These are phyloP conservation scores for Myiotriccus ornatus DNA, from an alignment of 2,797 vertebrate genomes.

Conservation along the genomic window DNA sequence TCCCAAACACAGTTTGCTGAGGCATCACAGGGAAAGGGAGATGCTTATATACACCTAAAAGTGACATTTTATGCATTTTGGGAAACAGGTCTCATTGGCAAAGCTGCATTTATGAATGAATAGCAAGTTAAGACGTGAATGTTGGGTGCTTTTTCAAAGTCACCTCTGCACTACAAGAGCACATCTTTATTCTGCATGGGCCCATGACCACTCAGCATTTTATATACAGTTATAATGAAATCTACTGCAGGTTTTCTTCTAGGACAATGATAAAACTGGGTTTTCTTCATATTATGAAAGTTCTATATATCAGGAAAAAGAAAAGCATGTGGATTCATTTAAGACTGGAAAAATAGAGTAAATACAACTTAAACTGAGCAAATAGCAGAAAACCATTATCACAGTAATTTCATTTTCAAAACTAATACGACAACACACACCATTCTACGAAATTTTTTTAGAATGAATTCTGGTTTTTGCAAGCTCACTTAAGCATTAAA, in stretches of 20 bases:
- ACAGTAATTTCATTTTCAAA: neutral
- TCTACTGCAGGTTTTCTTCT: neutral
- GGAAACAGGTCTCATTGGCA: neutral
- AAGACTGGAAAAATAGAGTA: neutral
- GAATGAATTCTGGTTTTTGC: neutral
- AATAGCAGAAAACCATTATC: neutral
- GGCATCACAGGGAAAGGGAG: neutral
- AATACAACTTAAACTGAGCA: neutral
- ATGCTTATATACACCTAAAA: neutral
- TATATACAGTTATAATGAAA: neutral
- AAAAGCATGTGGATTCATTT: neutral
- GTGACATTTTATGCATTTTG: neutral
- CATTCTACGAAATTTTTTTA: neutral
- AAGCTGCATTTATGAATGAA: neutral
- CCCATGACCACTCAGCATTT: neutral
- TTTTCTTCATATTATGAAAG: neutral
- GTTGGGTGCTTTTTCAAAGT: neutral
- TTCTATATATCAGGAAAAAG: neutral
- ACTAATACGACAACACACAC: neutral
- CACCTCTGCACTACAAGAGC: neutral
- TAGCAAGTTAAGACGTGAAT: neutral
- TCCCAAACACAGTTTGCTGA: neutral
- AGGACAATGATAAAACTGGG: neutral
- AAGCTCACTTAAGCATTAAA: neutral
- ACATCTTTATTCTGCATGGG: neutral